Base-by-base conservation (phyloP, 1,140 invertebrate species). In the Camponotus pennsylvanicus region DNA sequence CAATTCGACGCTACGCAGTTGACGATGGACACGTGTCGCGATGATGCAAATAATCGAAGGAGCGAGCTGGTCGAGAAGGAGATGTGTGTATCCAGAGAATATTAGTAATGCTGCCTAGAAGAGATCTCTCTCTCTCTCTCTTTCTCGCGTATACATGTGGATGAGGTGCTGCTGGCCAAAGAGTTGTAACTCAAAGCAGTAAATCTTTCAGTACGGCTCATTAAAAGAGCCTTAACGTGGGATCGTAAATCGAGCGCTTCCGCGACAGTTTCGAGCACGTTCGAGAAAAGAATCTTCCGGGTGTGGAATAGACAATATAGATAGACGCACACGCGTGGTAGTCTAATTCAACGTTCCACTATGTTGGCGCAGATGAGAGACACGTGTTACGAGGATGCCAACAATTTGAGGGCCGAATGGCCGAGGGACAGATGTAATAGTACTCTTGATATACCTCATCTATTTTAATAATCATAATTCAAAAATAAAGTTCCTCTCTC, bases 141-240 rank as follows among this genome's bases (percentile, higher is more conserved):
- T 45, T 1, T 45, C 42, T 45, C 15, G 34, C 34, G 57, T 34
- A 9, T 4, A 34, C 63, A 80, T 34, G 64, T 55, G 76, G 76
- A 67, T 27, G 42, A 32, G 9, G 21, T 32, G 11, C 27, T 9
- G 79, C 49, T 21, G 8, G 21, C 52, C 52, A 49, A 79, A 37
- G 42, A 73, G 37, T 71, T 75, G 69, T 83, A 83, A 73, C 40
- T 75, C n/a, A 11, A 45, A 70, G 37, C 45, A 75, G 27, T 83
- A 83, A 83, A 83, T 83, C 79, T 75, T 75, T 83, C 79, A 32
- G 6, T 59, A 5, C 13, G 40, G 40, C 79, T 83, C 79, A 83
- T 83, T 83, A 83, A 83, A 52, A 61, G 18, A 4, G 42, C 13
- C 34, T 52, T 8, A 7, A 66, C 40, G 34, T 2, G 18, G 27